Evolutionary conservation across 2,888 invertebrate species (phyloP).

Genomic region (Steromphala cineraria): DNA sequence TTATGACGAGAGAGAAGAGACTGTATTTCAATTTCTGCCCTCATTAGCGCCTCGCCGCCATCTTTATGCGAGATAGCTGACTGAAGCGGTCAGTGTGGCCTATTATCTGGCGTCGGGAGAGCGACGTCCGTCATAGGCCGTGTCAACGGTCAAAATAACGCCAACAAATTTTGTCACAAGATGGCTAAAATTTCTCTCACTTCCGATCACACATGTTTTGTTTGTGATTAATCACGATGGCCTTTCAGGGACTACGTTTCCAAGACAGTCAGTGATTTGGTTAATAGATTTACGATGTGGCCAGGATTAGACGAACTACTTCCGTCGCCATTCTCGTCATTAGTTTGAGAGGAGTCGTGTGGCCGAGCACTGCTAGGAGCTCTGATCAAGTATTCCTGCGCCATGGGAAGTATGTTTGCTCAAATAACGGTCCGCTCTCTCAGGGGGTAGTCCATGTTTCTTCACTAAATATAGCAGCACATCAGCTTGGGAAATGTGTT

Average conservation of each 20-base stretch:
- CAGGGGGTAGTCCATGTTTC: not conserved
- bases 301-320: not conserved
- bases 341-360: too few relatives aligned
- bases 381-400: not conserved
- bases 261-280: not conserved
- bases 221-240: not conserved
- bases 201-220: not conserved
- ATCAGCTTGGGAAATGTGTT: not conserved
- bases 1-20: not conserved
- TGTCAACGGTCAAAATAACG: conserved; percentile 11
- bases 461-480: not conserved
- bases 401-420: not conserved
- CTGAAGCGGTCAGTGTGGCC: not conserved
- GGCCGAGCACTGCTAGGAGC: not conserved
- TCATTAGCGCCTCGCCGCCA: not conserved
- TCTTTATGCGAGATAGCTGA: not conserved
- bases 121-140: not conserved
- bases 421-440: not conserved
- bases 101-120: not conserved
- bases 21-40: not conserved
- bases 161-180: not conserved
- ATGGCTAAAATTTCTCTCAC: not conserved
- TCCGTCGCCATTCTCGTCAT: too few relatives aligned
- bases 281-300: conserved; percentile 8
- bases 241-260: not conserved